phyloP scores from a whole-genome alignment of 92 coral and sea anemone species.

The Nematostella vectensis region DNA sequence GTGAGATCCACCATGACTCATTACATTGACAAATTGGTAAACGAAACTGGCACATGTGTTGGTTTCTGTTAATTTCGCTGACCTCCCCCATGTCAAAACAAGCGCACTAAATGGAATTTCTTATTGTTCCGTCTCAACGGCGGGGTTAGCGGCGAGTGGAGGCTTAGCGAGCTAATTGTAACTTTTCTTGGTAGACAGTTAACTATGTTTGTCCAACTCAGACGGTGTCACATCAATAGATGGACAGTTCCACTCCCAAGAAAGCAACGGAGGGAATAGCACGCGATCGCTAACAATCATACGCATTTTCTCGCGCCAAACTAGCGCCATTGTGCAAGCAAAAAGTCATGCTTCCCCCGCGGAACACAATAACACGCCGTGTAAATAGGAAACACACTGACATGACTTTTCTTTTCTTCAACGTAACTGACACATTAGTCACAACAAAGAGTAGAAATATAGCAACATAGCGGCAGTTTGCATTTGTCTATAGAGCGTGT shows the following conservation, averaged over 20 bases:
- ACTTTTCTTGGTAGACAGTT: conserved; percentile 92
- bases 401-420: conserved; percentile 19
- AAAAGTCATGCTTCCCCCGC: conserved; percentile 42
- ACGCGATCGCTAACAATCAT: conserved; percentile 34
- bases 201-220: conserved; percentile 71
- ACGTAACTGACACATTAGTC: conserved; percentile 67
- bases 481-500: conserved; percentile 81
- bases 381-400: conserved; percentile 42
- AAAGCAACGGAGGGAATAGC: conserved; percentile 55
- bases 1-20: conserved; percentile 27
- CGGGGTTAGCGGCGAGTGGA: conserved; percentile 21
- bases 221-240: conserved; percentile 50
- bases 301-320: conserved; percentile 20
- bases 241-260: conserved; percentile 58
- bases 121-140: conserved; percentile 53
- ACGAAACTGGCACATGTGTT: conserved; percentile 95
- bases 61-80: conserved; percentile 82
- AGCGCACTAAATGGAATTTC: conserved; percentile 58
- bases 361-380: conserved; percentile 41
- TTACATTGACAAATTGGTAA: conserved; percentile 76
- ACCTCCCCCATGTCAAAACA: conserved; percentile 77
- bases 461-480: conserved; percentile 52
- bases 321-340: conserved; percentile 23
- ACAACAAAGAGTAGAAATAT: conserved; percentile 60
- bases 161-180: conserved; percentile 70